A percentile compares a stretch with the other conserved stretches of the same genome.
These are phyloP conservation scores for Perdita meconis DNA, from an alignment of 2,888 invertebrate genomes.

Conservation along the genomic window DNA sequence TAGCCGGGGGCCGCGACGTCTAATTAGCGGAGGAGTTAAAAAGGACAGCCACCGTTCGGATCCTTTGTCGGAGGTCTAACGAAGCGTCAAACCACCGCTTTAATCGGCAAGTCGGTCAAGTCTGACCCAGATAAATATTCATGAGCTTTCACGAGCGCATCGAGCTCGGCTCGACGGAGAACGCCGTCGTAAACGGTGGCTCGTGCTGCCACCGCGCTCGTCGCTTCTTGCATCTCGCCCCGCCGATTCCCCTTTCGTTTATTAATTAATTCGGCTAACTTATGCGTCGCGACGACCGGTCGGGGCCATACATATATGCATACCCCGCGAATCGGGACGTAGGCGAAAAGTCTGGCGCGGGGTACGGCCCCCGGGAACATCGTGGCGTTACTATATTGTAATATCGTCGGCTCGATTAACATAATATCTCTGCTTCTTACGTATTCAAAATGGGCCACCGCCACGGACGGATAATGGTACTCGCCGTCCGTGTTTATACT, in stretches of 20 bases:
- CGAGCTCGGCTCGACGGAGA: background rate
- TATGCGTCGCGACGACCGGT: constrained; percentile 29
- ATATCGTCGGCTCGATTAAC: constrained; percentile 78
- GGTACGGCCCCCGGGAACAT: constrained; percentile 59
- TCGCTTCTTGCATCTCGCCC: no score
- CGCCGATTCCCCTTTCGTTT: constrained; percentile 27
- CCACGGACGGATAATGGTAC: constrained; percentile 78
- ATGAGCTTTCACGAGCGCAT: constrained; percentile 51
- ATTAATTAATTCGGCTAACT: constrained; percentile 55
- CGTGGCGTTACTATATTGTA: constrained; percentile 71
- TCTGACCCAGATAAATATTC: constrained; percentile 71
- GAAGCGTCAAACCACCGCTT: constrained; percentile 66
- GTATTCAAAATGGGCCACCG: constrained; percentile 80
- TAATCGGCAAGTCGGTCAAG: constrained; percentile 62
- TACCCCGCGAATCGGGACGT: constrained; percentile 46
- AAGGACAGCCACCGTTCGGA: constrained; percentile 31
- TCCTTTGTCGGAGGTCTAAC: constrained; percentile 62
- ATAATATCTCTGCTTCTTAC: constrained; percentile 81
- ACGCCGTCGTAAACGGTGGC: constrained; percentile 1
- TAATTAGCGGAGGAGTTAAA: constrained; percentile 60
- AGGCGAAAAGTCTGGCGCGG: constrained; percentile 65
- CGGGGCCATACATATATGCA: constrained; percentile 39
- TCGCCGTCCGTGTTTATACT: constrained; percentile 81
- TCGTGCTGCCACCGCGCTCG: constrained; percentile 10
- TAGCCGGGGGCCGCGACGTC: constrained; percentile 28